Conservation (phyloP, 2,888 invertebrate genomes). For the Zelleria hepariella region DNA sequence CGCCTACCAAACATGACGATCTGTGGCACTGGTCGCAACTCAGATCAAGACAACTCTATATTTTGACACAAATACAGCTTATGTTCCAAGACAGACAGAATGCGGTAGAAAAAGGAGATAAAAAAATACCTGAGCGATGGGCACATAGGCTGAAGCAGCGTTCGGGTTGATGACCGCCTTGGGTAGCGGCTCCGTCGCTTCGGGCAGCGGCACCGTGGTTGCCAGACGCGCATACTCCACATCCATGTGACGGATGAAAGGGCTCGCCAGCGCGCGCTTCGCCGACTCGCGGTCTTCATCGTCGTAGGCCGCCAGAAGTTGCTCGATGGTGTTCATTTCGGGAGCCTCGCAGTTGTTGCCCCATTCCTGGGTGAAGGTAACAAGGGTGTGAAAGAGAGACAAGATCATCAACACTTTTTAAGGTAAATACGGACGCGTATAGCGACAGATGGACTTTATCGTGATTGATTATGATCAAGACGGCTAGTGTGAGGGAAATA, state of each 20-base stretch:
- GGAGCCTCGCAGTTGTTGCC: conserved; percentile 89
- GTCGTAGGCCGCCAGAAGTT: conserved; percentile 84
- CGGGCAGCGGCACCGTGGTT: conserved; percentile 38
- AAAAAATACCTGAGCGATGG: conserved; percentile 27
- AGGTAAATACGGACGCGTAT: too few species aligned
- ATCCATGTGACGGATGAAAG: conserved; percentile 94
- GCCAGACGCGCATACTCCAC: conserved; percentile 84
- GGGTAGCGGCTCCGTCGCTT: conserved; percentile 55
- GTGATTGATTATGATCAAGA: neutral
- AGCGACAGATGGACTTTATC: neutral
- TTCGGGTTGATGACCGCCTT: conserved; percentile 76
- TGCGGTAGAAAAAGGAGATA: too few species aligned
- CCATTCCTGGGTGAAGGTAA: conserved; percentile 72
- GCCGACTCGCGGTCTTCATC: conserved; percentile 90
- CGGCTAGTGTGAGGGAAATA: too few species aligned
- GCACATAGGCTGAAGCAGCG: conserved; percentile 78
- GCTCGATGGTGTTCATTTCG: conserved; percentile 85
- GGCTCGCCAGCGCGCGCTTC: conserved; percentile 78
- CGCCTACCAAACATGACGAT: too few species aligned
- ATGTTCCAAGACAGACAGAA: too few species aligned
- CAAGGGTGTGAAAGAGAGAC: neutral
- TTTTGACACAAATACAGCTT: too few species aligned
- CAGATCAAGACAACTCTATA: too few species aligned
- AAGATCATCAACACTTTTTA: too few species aligned
- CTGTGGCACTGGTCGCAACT: too few species aligned